These are phyloP conservation scores for Apeira syringaria DNA, from an alignment of 2,888 invertebrate species.

Conservation along the genomic window DNA sequence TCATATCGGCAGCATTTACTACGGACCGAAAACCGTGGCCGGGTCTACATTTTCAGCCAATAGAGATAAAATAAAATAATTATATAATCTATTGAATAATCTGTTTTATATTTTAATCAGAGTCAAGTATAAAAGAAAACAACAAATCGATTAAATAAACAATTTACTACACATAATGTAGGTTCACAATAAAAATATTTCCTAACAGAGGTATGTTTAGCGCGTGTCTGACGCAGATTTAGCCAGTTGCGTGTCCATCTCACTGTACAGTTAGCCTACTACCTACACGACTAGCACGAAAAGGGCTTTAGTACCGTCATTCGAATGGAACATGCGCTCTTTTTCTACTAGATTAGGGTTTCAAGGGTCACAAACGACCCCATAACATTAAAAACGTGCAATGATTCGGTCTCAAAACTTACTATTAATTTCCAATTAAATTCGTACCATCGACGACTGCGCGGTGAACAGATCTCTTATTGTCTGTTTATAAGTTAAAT, in stretches of 20 bases:
- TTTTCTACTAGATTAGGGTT: conserved; percentile 2
- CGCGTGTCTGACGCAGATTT: conserved; percentile 77
- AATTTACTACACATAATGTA: conserved; percentile 83
- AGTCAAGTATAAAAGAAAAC: conserved; percentile 47
- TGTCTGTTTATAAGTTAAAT: too few relatives aligned
- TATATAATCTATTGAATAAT: too few relatives aligned
- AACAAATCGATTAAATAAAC: conserved; percentile 77
- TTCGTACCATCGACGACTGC: not conserved
- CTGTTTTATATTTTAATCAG: conserved; percentile 8
- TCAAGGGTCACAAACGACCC: not conserved
- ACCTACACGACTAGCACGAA: conserved; percentile 7
- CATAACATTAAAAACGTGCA: not conserved
- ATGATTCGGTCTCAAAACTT: not conserved
- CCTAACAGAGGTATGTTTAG: conserved; percentile 75
- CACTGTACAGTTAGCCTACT: conserved; percentile 41
- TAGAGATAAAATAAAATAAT: too few relatives aligned
- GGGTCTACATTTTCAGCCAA: too few relatives aligned
- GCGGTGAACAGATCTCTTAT: too few relatives aligned
- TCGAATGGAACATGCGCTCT: not conserved
- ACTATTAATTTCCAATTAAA: not conserved
- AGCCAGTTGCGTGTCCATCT: conserved; percentile 47
- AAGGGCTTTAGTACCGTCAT: conserved; percentile 1
- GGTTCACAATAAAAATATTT: conserved; percentile 81
- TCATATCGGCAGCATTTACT: too few relatives aligned
- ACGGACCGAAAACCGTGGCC: too few relatives aligned